These are phyloP conservation scores for Augiades crinisus DNA, from an alignment of 2,888 invertebrate species.

Conservation along the genomic window DNA sequence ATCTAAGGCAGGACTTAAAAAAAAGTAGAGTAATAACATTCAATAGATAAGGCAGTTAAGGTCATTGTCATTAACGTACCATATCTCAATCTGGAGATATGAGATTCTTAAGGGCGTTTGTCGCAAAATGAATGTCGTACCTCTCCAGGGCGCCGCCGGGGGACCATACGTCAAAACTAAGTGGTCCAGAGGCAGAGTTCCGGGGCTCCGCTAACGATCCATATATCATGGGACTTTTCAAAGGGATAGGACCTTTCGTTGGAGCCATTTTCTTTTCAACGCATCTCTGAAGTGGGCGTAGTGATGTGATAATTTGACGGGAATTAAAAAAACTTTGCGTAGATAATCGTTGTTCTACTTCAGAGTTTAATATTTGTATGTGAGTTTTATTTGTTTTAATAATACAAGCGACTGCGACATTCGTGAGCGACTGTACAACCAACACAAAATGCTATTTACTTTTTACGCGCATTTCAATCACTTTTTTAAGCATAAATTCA, in stretches of 20 bases:
- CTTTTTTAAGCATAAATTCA: neutral
- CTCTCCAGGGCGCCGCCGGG: neutral
- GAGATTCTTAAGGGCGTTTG: conserved; percentile 2
- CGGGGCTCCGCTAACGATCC: conserved; percentile 4
- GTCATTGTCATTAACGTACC: too few species aligned
- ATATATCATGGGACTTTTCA: conserved; percentile 8
- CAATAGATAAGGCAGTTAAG: too few species aligned
- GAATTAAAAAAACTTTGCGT: neutral
- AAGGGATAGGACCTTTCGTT: conserved; percentile 9
- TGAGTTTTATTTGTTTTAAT: too few species aligned
- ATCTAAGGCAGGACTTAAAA: too few species aligned
- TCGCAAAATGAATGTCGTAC: neutral
- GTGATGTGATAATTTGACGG: conserved; percentile 10
- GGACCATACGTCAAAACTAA: conserved; percentile 7
- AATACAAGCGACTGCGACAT: too few species aligned
- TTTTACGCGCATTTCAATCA: neutral
- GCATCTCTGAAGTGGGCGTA: neutral
- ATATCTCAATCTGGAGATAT: neutral
- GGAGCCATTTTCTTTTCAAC: conserved; percentile 7
- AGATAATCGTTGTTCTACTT: too few species aligned
- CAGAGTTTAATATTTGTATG: too few species aligned
- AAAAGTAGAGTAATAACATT: too few species aligned
- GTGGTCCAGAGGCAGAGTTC: neutral
- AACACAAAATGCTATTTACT: neutral
- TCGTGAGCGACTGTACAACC: neutral